Evolutionary conservation across 2,888 invertebrate species (phyloP), one percentile per base, ranked within the genome.

Genomic region (Parnassius apollo): DNA sequence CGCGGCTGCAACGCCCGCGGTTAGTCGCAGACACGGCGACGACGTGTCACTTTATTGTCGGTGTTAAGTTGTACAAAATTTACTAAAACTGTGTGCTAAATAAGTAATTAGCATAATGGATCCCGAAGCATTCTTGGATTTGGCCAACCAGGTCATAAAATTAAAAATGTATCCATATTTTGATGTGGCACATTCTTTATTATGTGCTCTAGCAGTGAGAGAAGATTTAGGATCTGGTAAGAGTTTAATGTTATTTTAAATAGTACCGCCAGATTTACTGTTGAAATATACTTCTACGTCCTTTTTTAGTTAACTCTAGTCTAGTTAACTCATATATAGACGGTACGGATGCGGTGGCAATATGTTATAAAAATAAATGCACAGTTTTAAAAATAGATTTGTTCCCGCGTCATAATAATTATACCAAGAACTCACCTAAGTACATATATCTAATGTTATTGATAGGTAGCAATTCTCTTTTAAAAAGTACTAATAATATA

Each of bases 131-230:
- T 98, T 99, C 92, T 93, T 99, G 83, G 98, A 99, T 91, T 95
- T 99, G 94, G 99, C 99, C 93, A 98, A 98, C 92, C 97, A 98
- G 94, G 98, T 99, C 93, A 98, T 98, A 76, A 98, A 99, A 91
- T 93, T 99, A 75, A 98, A 99, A 94, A 99, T 99, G 99, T 99
- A 96, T 85, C 99, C 99, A 61, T 99, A 98, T 93, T 99, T 99
- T 91, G 99, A 99, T 88, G 96, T 99, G 78, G 99, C 99, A 74
- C 98, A 99, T 93, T 98, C 97, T 88, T 94, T 98, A 77, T 93
- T 99, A 75, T 98, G 98, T 93, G 98, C 98, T 81, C 93, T 99
- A 76, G 96, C 97, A 77, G 98, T 99, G 71, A 94, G 98, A 80
- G 99, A 99, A 88, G 99, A 99, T 93, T 94, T 98, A 81, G 97